Evolutionary conservation across 2,888 invertebrate genomes (phyloP), one percentile per base, ranked within the genome.

Genomic region (Vesta saturnalis): DNA sequence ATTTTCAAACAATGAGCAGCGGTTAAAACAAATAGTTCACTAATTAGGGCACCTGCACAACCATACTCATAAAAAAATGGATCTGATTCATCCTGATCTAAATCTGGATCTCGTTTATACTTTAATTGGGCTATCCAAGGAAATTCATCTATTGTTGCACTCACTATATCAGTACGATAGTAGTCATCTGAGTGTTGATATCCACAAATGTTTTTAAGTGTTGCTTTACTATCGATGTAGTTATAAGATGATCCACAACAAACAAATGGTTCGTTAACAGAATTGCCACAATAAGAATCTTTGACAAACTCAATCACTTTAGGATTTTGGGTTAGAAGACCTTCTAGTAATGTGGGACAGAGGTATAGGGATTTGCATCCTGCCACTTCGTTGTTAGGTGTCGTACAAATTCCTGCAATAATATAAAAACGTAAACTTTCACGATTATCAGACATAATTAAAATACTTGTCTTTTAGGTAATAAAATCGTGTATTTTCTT

Each of bases 151-250:
- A 59, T 59, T 10, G 46, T 18, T 1, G 59, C 35, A 39, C 3
- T n/a, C 10, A 14, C 22, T 1, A 6, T 46, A 15, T 15, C 46
- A 16, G 43, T 43, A 14, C 35, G 18, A 21, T 43, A 3, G n/a
- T 59, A 59, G 23, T 59, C 59, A 18, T 59, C 59, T 19, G 59
- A 15, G 15, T 59, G 59, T 21, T 59, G 59, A 43, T 39, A 59
- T 1, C 59, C 59, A 43, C 59, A 59, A 19, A 57, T 30, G 3
- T 8, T 5, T 35, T 57, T 15, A n/a, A 14, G 23, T n/a, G 23
- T 30, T 8, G 4, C 22, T 19, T 4, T 10, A 1, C 12, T 22
- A 5, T 1, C 16, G 18, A 14, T 18, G 14, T 49, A 18, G 6
- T n/a, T 49, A 8, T 49, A 22, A 1, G 19, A 4, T 22, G 52